These are phyloP conservation scores for Rhynchonycteris naso DNA, from an alignment of 2,797 vertebrate genomes.

Conservation along the genomic window DNA sequence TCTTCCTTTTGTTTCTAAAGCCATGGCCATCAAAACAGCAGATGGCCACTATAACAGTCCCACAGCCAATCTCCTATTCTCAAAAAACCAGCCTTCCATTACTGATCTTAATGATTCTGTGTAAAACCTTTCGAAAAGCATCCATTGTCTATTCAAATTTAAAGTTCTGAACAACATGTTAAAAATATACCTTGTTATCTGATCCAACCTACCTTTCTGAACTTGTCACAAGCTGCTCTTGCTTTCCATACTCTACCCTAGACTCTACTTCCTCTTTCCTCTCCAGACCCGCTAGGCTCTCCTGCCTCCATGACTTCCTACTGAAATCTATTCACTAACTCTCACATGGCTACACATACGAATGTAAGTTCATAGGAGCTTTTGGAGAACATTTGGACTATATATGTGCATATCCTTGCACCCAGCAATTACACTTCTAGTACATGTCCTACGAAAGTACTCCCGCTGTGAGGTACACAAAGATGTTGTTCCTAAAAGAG, in stretches of 20 bases:
- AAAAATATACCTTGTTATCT: neutral
- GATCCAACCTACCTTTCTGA: neutral
- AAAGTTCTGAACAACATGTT: neutral
- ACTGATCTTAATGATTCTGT: neutral
- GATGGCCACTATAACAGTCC: neutral
- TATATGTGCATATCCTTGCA: neutral
- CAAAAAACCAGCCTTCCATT: neutral
- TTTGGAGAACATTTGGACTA: neutral
- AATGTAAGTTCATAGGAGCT: neutral
- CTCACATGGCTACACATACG: neutral
- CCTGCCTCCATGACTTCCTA: neutral
- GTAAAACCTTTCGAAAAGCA: conserved; percentile 3
- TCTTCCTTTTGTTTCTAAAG: neutral
- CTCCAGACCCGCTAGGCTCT: neutral
- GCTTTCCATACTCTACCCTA: neutral
- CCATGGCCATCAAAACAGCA: neutral
- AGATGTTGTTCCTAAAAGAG: conserved; percentile 9
- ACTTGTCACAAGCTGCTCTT: neutral
- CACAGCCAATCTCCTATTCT: neutral
- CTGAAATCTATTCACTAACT: neutral
- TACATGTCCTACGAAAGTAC: neutral
- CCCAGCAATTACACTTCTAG: neutral
- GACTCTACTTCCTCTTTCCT: neutral
- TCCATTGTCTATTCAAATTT: neutral
- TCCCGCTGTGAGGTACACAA: neutral